Conservation (phyloP, 2,797 vertebrate genomes). For the Anniella stebbinsi region DNA sequence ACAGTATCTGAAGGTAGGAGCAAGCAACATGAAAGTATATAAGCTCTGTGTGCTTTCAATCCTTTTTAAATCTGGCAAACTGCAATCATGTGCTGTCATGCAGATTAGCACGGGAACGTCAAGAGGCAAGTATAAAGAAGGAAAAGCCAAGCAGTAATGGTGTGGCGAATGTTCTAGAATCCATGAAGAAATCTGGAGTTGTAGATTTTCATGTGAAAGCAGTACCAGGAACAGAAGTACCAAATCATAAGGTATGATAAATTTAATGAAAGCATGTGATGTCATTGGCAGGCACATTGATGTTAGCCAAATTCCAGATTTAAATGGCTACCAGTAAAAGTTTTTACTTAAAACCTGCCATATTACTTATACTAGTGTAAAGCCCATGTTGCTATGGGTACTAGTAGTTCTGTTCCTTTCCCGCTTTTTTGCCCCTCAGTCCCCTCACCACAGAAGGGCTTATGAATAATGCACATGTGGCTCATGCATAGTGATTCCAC, state of each 20-base stretch:
- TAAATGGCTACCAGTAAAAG: neutral
- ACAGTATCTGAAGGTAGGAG: neutral
- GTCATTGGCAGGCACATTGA: accelerated
- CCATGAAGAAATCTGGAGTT: conserved; percentile 82
- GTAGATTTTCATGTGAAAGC: conserved; percentile 92
- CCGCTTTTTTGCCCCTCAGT: too few species aligned
- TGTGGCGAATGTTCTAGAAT: conserved; percentile 73
- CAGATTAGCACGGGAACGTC: conserved; percentile 88
- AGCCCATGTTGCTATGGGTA: too few species aligned
- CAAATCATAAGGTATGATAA: conserved; percentile 87
- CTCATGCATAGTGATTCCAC: too few species aligned
- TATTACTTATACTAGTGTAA: neutral
- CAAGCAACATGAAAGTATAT: neutral
- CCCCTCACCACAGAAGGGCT: too few species aligned
- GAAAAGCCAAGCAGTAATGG: conserved; percentile 60
- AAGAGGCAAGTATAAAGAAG: conserved; percentile 76
- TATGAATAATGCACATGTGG: too few species aligned
- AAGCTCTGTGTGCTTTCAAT: accelerated
- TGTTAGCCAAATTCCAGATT: neutral
- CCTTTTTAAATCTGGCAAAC: neutral
- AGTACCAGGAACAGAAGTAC: conserved; percentile 95
- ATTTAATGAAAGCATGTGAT: neutral
- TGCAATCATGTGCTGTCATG: conserved; percentile 13
- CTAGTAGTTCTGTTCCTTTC: too few species aligned
- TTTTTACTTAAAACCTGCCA: neutral